Evolutionary conservation across 2,113 vertebrate genomes (phyloP), one percentile per base, ranked within the genome.

Genomic region (Gobio gobio): DNA sequence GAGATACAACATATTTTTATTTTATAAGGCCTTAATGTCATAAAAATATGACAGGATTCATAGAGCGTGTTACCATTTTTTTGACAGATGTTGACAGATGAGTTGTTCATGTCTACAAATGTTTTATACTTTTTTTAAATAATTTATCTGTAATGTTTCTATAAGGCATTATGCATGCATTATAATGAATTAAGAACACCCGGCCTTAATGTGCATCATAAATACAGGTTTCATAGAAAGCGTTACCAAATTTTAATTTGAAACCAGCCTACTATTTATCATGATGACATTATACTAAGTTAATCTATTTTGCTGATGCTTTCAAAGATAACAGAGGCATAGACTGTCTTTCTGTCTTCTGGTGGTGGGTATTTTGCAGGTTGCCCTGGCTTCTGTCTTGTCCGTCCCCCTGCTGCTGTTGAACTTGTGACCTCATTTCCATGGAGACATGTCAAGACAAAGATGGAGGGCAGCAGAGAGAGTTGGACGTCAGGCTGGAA

Each of bases 391-490:
- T 92, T 94, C 92, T 92, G 93, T 93, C 93, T 92, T 95, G 94
- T 95, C 82, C 73, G 64, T 86, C 96, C 96, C 96, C 96, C 96
- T 92, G 95, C 95, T 96, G 95, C 92, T 92, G 79, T 91, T 99
- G 97, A 99, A 98, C 97, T 97, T 92, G 87, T 94, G 97, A 99
- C 97, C 96, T 95, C 90, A 86, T 93, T 95, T 95, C 97, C 96
- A 92, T 54, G 78, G 96, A 96, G 97, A 93, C 94, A 90, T 94
- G 95, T 97, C 97, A 94, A 95, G 95, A 95, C 91, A 92, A 95
- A 97, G 96, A 96, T 96, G 95, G 96, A 97, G 96, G 97, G 96
- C 96, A 97, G 92, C 90, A 92, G 95, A 96, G 96, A 96, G 95
- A 96, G 96, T 97, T 97, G 95, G 95, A 95, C 94, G 89, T 95